Evolutionary conservation across 2,888 invertebrate genomes (phyloP), one percentile per base, ranked within the genome.

Genomic region (Chelonus formosanus): DNA sequence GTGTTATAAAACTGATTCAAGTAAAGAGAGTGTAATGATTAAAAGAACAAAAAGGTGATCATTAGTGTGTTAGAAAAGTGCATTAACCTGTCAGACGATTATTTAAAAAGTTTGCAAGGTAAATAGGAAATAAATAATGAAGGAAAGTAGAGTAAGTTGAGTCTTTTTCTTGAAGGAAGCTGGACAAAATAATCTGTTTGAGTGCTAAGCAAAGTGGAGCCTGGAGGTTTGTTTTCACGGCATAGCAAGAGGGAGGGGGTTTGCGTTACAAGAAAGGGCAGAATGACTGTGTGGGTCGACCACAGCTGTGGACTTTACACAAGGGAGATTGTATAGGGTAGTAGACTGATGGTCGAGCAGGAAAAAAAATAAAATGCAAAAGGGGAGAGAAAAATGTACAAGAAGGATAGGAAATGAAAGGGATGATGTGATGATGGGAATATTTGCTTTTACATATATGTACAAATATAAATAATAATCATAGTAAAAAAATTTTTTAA

Each of bases 201-300:
- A 44, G 45, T n/a, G 55, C 7, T 36, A 20, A 10, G 55, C 6
- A 32, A 57, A 57, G 32, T 57, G 34, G 34, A 20, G 57, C 57
- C 45, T 43, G 8, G 45, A 45, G 44, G 57, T 45, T 57, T 44
- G 32, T 57, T 57, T 57, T 57, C 45, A 57, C 57, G 57, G 44
- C n/a, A 57, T 20, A 56, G 6, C 6, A 40, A 3, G 40, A 40
- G 40, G 40, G 20, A 2, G 20, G 20, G 20, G 20, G 40, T 40
- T 40, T 5, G 3, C 40, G 40, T 40, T 40, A 40, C 40, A 6
- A 35, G 43, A 31, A 32, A 44, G 31, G 56, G 5, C 20, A 44
- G 20, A 43, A 6, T 5, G 57, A 8, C 52, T 4, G 52, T 52
- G 34, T 52, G 52, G 34, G 52, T 52, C 31, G 52, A 52, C 52